These are phyloP conservation scores for Syrista parreyssii DNA, from an alignment of 2,888 invertebrate species.

Conservation along the genomic window DNA sequence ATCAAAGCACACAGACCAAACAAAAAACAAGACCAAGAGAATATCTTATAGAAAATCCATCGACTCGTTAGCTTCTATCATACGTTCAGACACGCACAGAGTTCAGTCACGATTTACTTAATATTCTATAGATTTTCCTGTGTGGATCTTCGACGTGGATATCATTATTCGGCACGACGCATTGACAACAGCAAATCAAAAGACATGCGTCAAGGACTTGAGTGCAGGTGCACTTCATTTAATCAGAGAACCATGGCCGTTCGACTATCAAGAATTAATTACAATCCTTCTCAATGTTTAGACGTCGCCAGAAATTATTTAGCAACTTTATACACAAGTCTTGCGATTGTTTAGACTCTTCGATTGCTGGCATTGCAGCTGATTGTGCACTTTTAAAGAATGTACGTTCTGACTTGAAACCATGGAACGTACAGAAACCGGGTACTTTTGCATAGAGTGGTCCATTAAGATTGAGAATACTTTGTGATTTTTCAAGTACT, in stretches of 20 bases:
- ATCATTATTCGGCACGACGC: not conserved
- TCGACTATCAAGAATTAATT: not conserved
- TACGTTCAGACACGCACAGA: not conserved
- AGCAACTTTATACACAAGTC: not conserved
- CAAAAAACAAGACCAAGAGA: conserved; percentile 6
- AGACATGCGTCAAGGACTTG: not conserved
- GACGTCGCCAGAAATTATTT: not conserved
- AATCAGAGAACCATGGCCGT: not conserved
- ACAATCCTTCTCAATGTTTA: not conserved
- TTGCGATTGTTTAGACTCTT: not conserved
- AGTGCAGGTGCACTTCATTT: not conserved
- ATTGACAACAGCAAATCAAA: not conserved
- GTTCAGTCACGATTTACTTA: not conserved
- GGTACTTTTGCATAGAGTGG: not conserved
- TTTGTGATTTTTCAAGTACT: conserved; percentile 31
- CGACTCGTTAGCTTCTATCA: not conserved
- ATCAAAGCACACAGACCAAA: conserved; percentile 18
- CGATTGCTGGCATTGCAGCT: not conserved
- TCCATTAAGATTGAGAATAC: not conserved
- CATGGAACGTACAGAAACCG: not conserved
- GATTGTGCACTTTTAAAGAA: not conserved
- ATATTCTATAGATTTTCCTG: not conserved
- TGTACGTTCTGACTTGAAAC: not conserved
- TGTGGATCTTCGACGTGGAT: not conserved
- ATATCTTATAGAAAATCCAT: not conserved